A percentile compares a stretch with the other conserved stretches of the same genome.
phyloP scores from a whole-genome alignment of 2,113 vertebrate genomes.

The Oophaga pumilio region DNA sequence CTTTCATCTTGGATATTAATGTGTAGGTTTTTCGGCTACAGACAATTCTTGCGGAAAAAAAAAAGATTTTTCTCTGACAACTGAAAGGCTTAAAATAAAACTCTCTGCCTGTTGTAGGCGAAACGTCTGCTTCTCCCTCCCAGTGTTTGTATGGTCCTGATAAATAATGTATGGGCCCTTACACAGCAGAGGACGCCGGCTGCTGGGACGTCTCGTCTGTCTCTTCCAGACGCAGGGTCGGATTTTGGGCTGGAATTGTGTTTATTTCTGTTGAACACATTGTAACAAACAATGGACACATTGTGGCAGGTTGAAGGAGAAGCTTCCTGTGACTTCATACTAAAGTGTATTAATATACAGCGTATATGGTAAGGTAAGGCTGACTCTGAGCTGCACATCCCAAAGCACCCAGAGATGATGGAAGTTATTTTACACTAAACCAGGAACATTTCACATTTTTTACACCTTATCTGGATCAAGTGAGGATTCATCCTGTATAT shows the following conservation, averaged over 20 bases:
- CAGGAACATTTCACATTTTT: too few relatives aligned
- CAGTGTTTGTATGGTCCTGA: not conserved
- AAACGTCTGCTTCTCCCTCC: not conserved
- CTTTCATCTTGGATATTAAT: constrained; percentile 9
- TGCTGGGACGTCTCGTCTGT: not conserved
- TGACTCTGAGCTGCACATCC: too few relatives aligned
- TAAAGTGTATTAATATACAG: too few relatives aligned
- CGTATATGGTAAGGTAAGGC: too few relatives aligned
- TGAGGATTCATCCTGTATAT: too few relatives aligned
- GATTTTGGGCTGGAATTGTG: not conserved
- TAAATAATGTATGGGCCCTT: constrained; percentile 12
- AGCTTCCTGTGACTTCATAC: too few relatives aligned
- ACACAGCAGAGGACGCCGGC: not conserved
- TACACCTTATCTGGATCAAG: too few relatives aligned
- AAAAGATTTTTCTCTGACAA: not conserved
- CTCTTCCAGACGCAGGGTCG: not conserved
- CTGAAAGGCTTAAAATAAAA: not conserved
- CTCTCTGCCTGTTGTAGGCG: not conserved
- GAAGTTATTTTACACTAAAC: too few relatives aligned
- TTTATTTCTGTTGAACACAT: not conserved
- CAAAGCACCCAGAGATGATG: too few relatives aligned
- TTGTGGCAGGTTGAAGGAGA: not conserved
- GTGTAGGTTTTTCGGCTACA: not conserved
- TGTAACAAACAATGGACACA: not conserved
- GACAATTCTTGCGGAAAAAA: not conserved